Evolutionary conservation across 2,888 invertebrate genomes (phyloP), one percentile per base, ranked within the genome.

Genomic region (Heliconius ismenius): DNA sequence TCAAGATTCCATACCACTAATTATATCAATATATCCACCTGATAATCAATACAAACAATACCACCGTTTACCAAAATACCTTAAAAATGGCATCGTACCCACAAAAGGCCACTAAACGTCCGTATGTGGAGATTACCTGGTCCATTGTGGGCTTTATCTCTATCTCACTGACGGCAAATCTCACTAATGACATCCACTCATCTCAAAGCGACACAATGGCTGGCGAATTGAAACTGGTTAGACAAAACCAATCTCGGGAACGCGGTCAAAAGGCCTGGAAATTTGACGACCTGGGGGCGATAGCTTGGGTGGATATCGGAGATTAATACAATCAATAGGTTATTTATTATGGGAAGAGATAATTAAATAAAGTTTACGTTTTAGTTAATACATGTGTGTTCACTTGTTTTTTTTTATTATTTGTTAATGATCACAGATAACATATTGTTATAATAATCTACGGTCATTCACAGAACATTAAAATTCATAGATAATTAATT

Each of bases 151-250:
- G 87, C 85, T 91, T 92, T 93, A 93, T 93, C 93, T 87, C 86
- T 93, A 92, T 93, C 93, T 87, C 86, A 83, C 84, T 82, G 81
- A 86, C 84, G 84, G 85, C 88, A 87, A 87, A 89, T 88, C 86
- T 87, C 85, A 83, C 90, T 93, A 93, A 93, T 91, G 93, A 92
- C 90, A 86, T 90, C 92, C 92, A 92, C 93, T 93, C 93, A 89
- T 91, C 91, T 88, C 88, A 74, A 79, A 82, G 78, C 82, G 87
- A 88, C 92, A 92, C 92, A 93, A 93, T 92, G 88, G 90, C 78
- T 83, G 32, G 84, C 83, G 92, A 92, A 93, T 92, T 92, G 92
- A 92, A 92, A 92, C 90, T 88, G 82, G 85, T 89, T 90, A 91
- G 91, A 92, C 93, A 92, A 92, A 89, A 88, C 84, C 88, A 87